Conservation (phyloP, 1,140 invertebrate genomes). For the Calycopis cecrops region DNA sequence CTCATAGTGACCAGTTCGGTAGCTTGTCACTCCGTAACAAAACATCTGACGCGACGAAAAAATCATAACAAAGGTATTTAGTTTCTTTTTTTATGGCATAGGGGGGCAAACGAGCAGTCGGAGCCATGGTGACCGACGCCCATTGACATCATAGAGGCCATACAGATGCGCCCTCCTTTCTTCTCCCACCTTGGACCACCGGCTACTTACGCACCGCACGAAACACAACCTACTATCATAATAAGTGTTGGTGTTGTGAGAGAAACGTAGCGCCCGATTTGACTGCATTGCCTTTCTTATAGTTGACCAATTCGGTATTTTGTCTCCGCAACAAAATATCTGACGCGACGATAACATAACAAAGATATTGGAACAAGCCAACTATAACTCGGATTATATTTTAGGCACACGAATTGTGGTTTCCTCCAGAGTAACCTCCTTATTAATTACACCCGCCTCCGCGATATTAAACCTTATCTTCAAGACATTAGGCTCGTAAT, state of each 20-base stretch:
- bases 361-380: slow-evolving; percentile 9
- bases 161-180: no score
- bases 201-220: no score
- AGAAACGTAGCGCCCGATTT: no score
- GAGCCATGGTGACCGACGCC: no score
- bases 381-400: slow-evolving; percentile 14
- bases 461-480: slow-evolving; percentile 5
- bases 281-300: no score
- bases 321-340: background rate
- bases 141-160: no score
- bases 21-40: background rate
- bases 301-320: background rate
- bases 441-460: slow-evolving; percentile 6
- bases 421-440: slow-evolving; percentile 7
- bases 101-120: no score
- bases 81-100: no score
- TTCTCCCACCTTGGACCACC: no score
- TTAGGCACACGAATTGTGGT: slow-evolving; percentile 14
- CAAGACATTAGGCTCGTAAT: background rate
- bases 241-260: no score
- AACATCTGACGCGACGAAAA: slow-evolving; percentile 4
- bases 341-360: slow-evolving; percentile 6
- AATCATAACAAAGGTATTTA: slow-evolving; percentile 7
- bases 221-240: no score
- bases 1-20: background rate